Evolutionary conservation across 2,888 invertebrate genomes (phyloP).

Genomic region (Eurytoma californica): DNA sequence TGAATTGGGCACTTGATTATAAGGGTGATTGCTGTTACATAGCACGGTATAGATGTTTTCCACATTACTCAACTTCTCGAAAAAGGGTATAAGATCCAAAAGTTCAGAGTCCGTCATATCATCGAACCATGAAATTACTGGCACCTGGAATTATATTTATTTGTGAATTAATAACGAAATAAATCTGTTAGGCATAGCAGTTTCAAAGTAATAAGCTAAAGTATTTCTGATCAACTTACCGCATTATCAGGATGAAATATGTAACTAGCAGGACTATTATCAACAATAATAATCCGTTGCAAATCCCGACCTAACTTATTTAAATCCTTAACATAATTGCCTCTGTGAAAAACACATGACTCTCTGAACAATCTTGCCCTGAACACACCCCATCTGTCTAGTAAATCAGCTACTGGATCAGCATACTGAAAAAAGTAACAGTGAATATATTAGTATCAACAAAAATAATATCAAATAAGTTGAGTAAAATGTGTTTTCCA

Average conservation of each 20-base stretch:
- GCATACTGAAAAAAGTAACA: conserved; percentile 85
- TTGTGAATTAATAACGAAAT: not conserved
- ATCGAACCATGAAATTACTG: conserved; percentile 99
- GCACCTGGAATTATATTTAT: conserved; percentile 81
- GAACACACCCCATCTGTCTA: conserved; percentile 98
- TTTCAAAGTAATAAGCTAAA: not conserved
- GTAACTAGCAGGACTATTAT: conserved; percentile 99
- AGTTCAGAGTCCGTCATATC: conserved; percentile 98
- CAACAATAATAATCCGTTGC: conserved; percentile 97
- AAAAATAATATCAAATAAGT: conserved; percentile 1
- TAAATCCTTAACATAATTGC: conserved; percentile 99
- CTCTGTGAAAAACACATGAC: conserved; percentile 99
- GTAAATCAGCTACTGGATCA: conserved; percentile 98
- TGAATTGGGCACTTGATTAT: conserved; percentile 76
- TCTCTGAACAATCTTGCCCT: conserved; percentile 97
- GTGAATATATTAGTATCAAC: not conserved
- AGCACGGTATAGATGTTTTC: conserved; percentile 97
- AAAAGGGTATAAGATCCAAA: conserved; percentile 97
- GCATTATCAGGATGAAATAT: conserved; percentile 99
- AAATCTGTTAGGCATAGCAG: not conserved
- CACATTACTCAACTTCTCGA: conserved; percentile 97
- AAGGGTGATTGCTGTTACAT: conserved; percentile 93
- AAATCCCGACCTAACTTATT: conserved; percentile 97
- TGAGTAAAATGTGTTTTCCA: not conserved
- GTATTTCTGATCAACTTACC: conserved; percentile 81